Evolutionary conservation across 2,888 invertebrate genomes (phyloP), one percentile per base, ranked within the genome.

Genomic region (Xylota segnis): DNA sequence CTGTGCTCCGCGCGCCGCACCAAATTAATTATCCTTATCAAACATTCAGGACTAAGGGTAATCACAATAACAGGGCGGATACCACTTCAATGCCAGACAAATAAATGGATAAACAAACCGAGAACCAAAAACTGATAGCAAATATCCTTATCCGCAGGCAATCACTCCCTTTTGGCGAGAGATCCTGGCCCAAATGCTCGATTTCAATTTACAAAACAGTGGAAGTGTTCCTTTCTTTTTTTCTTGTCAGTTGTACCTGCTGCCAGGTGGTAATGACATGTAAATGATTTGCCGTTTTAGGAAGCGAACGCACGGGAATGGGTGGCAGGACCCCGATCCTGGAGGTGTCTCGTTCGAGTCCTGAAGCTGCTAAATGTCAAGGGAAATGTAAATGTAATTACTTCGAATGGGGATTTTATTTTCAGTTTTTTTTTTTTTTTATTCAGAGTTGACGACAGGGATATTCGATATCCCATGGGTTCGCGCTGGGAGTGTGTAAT

Each of bases 351-450:
- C 23, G 27, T 45, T 37, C 23, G 27, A 5, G 40, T 27, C 58
- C 65, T n/a, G 58, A 47, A 59, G 68, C 59, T 52, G 59, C 52
- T 59, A 61, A 61, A 52, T 77, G 77, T 77, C 77, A 68, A 50
- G 68, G 77, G 77, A 77, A 77, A 77, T 77, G 77, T 61, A 77
- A 77, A 77, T 77, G 77, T 77, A 68, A 61, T 68, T 70, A 52
- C 68, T 14, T 40, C 32, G 76, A 59, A 77, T 59, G 68, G 50
- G 58, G n/a, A 12, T 56, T 54, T 65, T 56, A 27, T 37, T 56
- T 27, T 16, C n/a, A 27, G 9, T 37, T 47, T 45, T 45, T 23
- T 7, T 40, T 10, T 12, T 23, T 12, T 23, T 37, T 40, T 18
- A 0, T 10, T 29, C 9, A 16, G 27, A 66, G 40, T 37, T 56